Percentiles rank a stretch among this genome's conserved stretches.
phyloP scores from a whole-genome alignment of 1,140 invertebrate genomes.

The Apis cerana region DNA sequence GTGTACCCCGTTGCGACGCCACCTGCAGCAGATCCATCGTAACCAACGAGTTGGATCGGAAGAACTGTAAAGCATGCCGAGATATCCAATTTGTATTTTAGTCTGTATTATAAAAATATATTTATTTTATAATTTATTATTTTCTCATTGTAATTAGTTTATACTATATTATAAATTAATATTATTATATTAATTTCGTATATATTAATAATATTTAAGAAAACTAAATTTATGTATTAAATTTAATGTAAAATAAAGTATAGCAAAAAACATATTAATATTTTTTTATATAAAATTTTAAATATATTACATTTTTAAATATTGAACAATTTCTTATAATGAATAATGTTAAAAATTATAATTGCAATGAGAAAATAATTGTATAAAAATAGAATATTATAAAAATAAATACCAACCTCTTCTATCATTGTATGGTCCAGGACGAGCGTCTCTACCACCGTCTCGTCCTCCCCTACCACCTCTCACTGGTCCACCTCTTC shows the following conservation, averaged over 20 bases:
- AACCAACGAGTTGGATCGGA: slow-evolving; percentile 75
- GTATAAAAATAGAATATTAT: slow-evolving; percentile 22
- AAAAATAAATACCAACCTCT: slow-evolving; percentile 70
- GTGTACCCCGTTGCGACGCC: slow-evolving; percentile 76
- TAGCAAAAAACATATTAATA: neutral
- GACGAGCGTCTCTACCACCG: slow-evolving; percentile 79
- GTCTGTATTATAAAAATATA: slow-evolving; percentile 41
- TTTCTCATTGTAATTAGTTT: slow-evolving; percentile 50
- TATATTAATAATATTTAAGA: too few relatives aligned
- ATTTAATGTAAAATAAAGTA: neutral
- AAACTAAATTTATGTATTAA: neutral
- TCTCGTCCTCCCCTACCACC: slow-evolving; percentile 79
- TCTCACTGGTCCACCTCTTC: slow-evolving; percentile 77
- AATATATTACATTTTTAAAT: neutral
- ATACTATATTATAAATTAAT: slow-evolving; percentile 7
- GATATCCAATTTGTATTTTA: slow-evolving; percentile 59
- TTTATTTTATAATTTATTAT: slow-evolving; percentile 48
- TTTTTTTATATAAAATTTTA: neutral
- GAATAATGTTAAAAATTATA: too few relatives aligned
- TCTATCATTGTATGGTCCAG: slow-evolving; percentile 80
- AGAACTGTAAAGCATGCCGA: slow-evolving; percentile 72
- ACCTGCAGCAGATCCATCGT: slow-evolving; percentile 76
- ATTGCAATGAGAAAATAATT: slow-evolving; percentile 59
- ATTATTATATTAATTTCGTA: neutral
- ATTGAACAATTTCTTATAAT: neutral